These are phyloP conservation scores for Eurystomus glaucurus DNA, from an alignment of 2,797 vertebrate species.

Conservation along the genomic window DNA sequence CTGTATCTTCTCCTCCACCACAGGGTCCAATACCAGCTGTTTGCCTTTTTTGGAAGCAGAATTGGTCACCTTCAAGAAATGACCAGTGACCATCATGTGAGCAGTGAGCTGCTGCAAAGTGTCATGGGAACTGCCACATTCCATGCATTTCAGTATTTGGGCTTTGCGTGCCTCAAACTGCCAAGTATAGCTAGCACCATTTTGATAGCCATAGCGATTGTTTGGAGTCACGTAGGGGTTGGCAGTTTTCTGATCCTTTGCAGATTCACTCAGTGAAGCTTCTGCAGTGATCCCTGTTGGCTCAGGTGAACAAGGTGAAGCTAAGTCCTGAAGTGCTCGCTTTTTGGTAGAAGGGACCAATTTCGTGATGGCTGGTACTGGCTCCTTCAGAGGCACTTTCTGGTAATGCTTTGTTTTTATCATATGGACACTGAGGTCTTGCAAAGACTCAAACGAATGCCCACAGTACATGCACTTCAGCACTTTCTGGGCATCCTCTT, in stretches of 20 bases:
- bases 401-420: constrained; percentile 99
- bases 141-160: constrained; percentile 99
- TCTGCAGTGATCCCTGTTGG: constrained; percentile 86
- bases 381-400: constrained; percentile 99
- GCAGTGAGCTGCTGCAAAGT: constrained; percentile 98
- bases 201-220: constrained; percentile 98
- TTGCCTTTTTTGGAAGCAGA: constrained; percentile 98
- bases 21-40: constrained; percentile 94
- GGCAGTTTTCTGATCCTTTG: constrained; percentile 93
- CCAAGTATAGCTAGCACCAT: constrained; percentile 99
- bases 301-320: constrained; percentile 94
- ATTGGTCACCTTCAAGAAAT: constrained; percentile 98
- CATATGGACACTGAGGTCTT: constrained; percentile 99
- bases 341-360: constrained; percentile 96
- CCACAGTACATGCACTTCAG: constrained; percentile 99
- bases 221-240: constrained; percentile 98
- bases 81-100: constrained; percentile 99
- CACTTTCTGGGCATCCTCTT: constrained; percentile 98
- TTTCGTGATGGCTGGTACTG: constrained; percentile 95
- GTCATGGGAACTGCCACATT: constrained; percentile 98
- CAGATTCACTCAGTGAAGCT: constrained; percentile 85
- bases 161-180: constrained; percentile 98
- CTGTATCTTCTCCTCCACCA: constrained; percentile 96
- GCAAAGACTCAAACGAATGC: constrained; percentile 97
- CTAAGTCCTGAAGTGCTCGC: constrained; percentile 93